phyloP scores from a whole-genome alignment of 2,113 vertebrate species.

The Ophthalmolycus amberensis region DNA sequence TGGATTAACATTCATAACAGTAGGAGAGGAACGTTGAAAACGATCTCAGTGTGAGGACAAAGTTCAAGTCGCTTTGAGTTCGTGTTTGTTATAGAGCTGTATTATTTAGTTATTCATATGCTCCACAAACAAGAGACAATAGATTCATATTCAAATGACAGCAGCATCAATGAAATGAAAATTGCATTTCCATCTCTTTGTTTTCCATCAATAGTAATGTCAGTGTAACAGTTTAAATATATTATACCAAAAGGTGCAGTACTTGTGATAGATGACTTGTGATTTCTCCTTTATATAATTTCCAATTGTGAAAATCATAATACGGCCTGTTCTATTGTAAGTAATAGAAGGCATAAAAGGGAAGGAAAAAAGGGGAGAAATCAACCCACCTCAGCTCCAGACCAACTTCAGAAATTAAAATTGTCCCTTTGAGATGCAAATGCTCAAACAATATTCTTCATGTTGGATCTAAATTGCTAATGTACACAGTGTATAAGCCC shows the following conservation, averaged over 20 bases:
- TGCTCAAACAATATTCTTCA: conserved; percentile 75
- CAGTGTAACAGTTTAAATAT: conserved; percentile 72
- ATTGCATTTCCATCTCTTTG: conserved; percentile 74
- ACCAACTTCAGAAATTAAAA: conserved; percentile 74
- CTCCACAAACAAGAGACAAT: conserved; percentile 43
- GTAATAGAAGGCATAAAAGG: conserved; percentile 57
- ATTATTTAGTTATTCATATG: conserved; percentile 48
- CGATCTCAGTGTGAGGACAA: background rate
- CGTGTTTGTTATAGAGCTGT: conserved; percentile 37
- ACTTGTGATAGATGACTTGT: conserved; percentile 38
- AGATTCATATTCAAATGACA: conserved; percentile 67
- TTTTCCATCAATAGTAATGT: conserved; percentile 76
- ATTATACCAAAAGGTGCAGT: conserved; percentile 62
- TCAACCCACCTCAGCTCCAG: conserved; percentile 41
- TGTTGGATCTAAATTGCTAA: conserved; percentile 85
- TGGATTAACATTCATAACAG: conserved; percentile 34
- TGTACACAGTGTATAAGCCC: conserved; percentile 74
- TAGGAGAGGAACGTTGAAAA: conserved; percentile 12
- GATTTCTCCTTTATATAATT: conserved; percentile 54
- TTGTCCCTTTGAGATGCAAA: conserved; percentile 84
- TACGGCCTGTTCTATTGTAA: conserved; percentile 31
- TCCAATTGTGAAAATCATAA: conserved; percentile 43
- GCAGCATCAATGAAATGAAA: conserved; percentile 65
- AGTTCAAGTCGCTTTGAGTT: conserved; percentile 24
- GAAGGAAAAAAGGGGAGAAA: conserved; percentile 37